Evolutionary conservation across 2,113 vertebrate species (phyloP).

Genomic region (Pedionomus torquatus): DNA sequence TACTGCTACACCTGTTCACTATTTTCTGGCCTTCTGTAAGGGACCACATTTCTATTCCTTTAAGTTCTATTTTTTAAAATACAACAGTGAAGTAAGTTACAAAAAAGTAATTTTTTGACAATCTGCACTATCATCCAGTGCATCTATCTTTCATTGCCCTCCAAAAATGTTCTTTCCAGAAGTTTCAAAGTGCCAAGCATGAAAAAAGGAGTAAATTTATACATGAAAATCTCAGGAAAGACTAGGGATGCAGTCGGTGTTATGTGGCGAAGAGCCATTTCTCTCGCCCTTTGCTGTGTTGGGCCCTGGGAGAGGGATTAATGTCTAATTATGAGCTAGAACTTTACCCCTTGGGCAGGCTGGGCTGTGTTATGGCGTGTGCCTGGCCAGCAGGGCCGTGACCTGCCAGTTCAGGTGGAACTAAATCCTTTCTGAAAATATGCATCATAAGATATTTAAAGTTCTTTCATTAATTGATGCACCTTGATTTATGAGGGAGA

Average conservation of each 20-base stretch:
- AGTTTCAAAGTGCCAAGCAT: background rate
- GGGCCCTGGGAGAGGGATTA: background rate
- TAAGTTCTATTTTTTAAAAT: background rate
- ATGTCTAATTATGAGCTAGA: background rate
- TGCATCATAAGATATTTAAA: background rate
- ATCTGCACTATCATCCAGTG: accelerated
- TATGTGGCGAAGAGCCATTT: background rate
- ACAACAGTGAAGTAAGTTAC: background rate
- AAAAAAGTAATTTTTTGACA: background rate
- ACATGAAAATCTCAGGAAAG: background rate
- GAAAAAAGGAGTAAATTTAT: background rate
- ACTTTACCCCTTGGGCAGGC: background rate
- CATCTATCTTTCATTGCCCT: background rate
- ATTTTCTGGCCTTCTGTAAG: background rate
- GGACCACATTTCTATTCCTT: background rate
- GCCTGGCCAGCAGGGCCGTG: background rate
- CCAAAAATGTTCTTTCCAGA: background rate
- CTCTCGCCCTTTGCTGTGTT: background rate
- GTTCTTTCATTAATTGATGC: background rate
- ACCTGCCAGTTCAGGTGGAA: background rate
- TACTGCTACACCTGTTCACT: background rate
- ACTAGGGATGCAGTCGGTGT: background rate
- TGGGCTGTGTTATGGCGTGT: background rate
- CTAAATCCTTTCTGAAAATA: background rate
- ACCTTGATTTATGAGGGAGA: background rate